phyloP scores from a whole-genome alignment of 2,888 invertebrate species.

The Microplitis manilae region DNA sequence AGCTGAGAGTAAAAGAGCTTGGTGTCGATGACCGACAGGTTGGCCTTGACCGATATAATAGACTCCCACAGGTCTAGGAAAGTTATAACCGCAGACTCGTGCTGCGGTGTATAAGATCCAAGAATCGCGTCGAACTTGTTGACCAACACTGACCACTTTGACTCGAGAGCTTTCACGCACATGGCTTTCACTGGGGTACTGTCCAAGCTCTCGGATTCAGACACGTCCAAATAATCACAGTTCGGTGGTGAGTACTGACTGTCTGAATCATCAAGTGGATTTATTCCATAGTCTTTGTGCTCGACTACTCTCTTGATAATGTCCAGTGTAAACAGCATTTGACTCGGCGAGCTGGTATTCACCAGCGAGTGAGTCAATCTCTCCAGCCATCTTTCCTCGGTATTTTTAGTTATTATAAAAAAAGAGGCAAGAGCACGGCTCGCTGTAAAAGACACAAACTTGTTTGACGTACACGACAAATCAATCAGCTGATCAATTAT shows the following conservation, averaged over 20 bases:
- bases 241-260: conserved; percentile 64
- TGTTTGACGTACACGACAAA: conserved; percentile 83
- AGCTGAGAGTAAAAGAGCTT: conserved; percentile 90
- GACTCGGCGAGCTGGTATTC: conserved; percentile 73
- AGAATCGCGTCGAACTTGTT: conserved; percentile 73
- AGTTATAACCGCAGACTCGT: conserved; percentile 77
- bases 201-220: conserved; percentile 87
- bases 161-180: conserved; percentile 87
- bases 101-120: conserved; percentile 70
- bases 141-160: conserved; percentile 88
- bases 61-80: conserved; percentile 92
- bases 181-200: conserved; percentile 89
- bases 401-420: conserved; percentile 86
- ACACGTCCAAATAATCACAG: conserved; percentile 78
- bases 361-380: conserved; percentile 83
- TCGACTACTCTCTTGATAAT: conserved; percentile 90
- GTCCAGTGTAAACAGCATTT: conserved; percentile 88
- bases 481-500: conserved; percentile 89
- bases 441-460: conserved; percentile 86
- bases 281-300: conserved; percentile 86
- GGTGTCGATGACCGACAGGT: conserved; percentile 90
- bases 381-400: conserved; percentile 86
- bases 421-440: conserved; percentile 87
- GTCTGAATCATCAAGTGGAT: conserved; percentile 81
- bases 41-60: conserved; percentile 91